phyloP scores from a whole-genome alignment of 2,888 invertebrate genomes.

The Athetis lepigone region DNA sequence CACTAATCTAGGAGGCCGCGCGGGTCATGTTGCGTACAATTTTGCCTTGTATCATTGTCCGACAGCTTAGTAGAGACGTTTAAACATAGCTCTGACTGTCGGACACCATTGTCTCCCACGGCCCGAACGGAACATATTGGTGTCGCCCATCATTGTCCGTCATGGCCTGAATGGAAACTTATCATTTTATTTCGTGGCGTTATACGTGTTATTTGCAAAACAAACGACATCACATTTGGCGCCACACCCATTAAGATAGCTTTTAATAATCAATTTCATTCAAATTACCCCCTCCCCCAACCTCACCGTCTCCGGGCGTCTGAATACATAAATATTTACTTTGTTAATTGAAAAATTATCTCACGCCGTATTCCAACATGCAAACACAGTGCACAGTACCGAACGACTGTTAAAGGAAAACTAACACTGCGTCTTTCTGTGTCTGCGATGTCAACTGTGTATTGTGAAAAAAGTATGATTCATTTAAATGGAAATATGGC shows the following conservation, averaged over 20 bases:
- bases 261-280: slow-evolving; percentile 77
- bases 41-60: too few species aligned
- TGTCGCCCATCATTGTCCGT: too few species aligned
- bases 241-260: slow-evolving; percentile 55
- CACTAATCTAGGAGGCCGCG: too few species aligned
- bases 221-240: slow-evolving; percentile 63
- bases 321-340: slow-evolving; percentile 75
- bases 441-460: not conserved
- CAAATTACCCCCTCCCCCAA: slow-evolving; percentile 66
- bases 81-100: too few species aligned
- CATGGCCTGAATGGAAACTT: too few species aligned
- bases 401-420: not conserved
- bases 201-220: slow-evolving; percentile 44
- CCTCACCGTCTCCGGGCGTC: slow-evolving; percentile 49
- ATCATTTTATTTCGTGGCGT: too few species aligned
- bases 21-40: too few species aligned
- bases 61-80: too few species aligned
- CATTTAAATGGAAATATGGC: slow-evolving; percentile 32
- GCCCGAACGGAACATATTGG: too few species aligned
- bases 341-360: slow-evolving; percentile 77
- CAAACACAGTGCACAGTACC: slow-evolving; percentile 12
- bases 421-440: slow-evolving; percentile 18
- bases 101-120: too few species aligned
- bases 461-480: slow-evolving; percentile 28
- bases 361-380: slow-evolving; percentile 47